These are phyloP conservation scores for Zaprionus lineosus DNA, from an alignment of 2,888 invertebrate species.

Conservation along the genomic window DNA sequence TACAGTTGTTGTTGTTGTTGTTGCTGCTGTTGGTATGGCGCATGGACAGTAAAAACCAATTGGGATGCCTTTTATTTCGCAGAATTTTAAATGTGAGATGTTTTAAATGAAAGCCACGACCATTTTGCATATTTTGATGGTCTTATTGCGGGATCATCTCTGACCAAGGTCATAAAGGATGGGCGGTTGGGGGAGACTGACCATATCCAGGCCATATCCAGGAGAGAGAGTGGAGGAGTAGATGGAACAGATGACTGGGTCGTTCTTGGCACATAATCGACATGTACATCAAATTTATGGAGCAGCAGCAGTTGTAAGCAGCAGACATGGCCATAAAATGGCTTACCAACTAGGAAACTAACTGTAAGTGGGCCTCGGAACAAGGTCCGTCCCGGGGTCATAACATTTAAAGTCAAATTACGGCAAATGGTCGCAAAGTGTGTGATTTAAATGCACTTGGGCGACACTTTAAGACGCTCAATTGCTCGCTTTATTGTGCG, in stretches of 20 bases:
- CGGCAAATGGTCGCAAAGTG: constrained; percentile 80
- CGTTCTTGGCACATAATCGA: constrained; percentile 68
- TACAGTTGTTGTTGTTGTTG: constrained; percentile 10
- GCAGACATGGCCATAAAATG: constrained; percentile 73
- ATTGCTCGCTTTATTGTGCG: constrained; percentile 78
- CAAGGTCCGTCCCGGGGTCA: constrained; percentile 41
- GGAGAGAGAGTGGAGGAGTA: background rate
- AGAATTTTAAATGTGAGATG: constrained; percentile 48
- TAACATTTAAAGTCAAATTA: constrained; percentile 80
- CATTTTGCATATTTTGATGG: constrained; percentile 47
- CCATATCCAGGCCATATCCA: too few relatives aligned
- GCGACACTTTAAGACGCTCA: constrained; percentile 78
- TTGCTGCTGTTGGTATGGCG: constrained; percentile 2
- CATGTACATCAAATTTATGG: constrained; percentile 77
- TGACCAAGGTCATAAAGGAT: constrained; percentile 45
- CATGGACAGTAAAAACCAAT: constrained; percentile 45
- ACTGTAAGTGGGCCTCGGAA: constrained; percentile 31
- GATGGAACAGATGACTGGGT: constrained; percentile 28
- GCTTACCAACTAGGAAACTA: constrained; percentile 67
- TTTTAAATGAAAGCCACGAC: constrained; percentile 40
- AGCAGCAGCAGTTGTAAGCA: constrained; percentile 50
- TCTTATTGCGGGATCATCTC: constrained; percentile 36
- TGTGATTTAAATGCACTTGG: constrained; percentile 81
- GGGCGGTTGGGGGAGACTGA: background rate
- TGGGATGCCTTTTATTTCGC: constrained; percentile 35